Percentiles rank a stretch among this genome's conserved stretches.
Evolutionary conservation across 2,113 vertebrate genomes (phyloP).

Genomic region (Oryzias melastigma): DNA sequence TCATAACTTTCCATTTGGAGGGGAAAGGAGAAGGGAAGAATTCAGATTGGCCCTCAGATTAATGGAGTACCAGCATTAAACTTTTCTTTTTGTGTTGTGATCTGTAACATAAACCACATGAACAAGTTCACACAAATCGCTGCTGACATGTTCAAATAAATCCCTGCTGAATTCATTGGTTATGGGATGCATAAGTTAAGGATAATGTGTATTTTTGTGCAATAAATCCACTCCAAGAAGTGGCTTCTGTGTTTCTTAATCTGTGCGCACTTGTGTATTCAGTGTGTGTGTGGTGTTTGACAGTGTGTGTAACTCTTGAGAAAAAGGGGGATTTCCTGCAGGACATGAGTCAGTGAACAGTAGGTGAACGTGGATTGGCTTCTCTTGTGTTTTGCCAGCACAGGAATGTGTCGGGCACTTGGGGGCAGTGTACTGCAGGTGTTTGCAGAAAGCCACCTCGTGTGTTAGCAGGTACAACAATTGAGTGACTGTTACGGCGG

Average conservation of each 20-base stretch:
- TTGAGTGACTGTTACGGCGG: slow-evolving; percentile 61
- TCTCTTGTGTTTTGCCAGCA: slow-evolving; percentile 38
- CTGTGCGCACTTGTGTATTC: slow-evolving; percentile 1
- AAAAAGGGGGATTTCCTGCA: slow-evolving; percentile 27
- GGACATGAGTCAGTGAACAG: slow-evolving; percentile 43
- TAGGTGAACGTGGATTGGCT: slow-evolving; percentile 41
- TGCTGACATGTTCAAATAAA: no score
- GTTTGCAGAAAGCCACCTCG: slow-evolving; percentile 28
- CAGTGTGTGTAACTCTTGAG: slow-evolving; percentile 3
- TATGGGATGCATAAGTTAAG: no score
- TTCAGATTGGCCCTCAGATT: no score
- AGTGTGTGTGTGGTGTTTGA: slow-evolving; percentile 2
- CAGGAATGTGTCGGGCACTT: slow-evolving; percentile 51
- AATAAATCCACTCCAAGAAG: no score
- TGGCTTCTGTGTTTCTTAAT: not conserved
- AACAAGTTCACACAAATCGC: no score
- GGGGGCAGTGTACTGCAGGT: slow-evolving; percentile 65
- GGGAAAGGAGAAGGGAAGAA: no score
- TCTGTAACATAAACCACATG: no score
- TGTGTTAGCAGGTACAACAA: slow-evolving; percentile 59
- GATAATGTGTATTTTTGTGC: no score
- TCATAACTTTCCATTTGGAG: no score
- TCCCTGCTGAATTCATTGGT: no score
- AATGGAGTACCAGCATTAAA: no score
- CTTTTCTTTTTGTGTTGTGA: no score